Evolutionary conservation across 2,888 invertebrate species (phyloP), one percentile per base, ranked within the genome.

Genomic region (Drosophila cognata): DNA sequence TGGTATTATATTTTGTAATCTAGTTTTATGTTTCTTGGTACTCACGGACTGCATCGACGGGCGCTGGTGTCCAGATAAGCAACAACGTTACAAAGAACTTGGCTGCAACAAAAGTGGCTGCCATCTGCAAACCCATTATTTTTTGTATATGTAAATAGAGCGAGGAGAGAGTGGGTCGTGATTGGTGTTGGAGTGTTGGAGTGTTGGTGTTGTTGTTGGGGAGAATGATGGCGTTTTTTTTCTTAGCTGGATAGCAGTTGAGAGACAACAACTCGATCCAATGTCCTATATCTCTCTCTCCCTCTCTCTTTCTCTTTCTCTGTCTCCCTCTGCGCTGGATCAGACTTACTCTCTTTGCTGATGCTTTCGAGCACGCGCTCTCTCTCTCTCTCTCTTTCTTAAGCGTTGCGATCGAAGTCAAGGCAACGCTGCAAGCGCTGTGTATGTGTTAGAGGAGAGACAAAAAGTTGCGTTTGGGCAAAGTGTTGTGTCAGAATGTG

Each of bases 91-190:
- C 70, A 58, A 93, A 81, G 78, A 90, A 79, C 81, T 83, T 88
- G 74, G 88, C 90, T 92, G 93, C 92, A 92, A 92, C 90, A 89
- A 91, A 76, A 91, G 88, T 91, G 92, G 91, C 92, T 92, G 92
- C 93, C 92, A 92, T 91, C 91, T 92, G 93, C 93, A 93, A 91
- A 92, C 93, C 93, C 93, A 93, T 93, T 89, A 92, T 92, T 90
- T 92, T 46, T 91, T 91, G 74, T 77, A 75, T 74, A 66, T 76
- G 58, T 63, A 57, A 60, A 46, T 58, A 31, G 53, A 31, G 63
- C 41, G 57, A 57, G 48, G 69, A 60, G 56, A 66, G 51, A 63
- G 52, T 38, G 57, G 43, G 35, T 56, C 38, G 48, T 74, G 33
- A 28, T 33, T 67, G 46, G 25, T 46, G 25, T 46, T 46, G 4